phyloP scores from a whole-genome alignment of 2,113 vertebrate genomes.

The Eleginops maclovinus region DNA sequence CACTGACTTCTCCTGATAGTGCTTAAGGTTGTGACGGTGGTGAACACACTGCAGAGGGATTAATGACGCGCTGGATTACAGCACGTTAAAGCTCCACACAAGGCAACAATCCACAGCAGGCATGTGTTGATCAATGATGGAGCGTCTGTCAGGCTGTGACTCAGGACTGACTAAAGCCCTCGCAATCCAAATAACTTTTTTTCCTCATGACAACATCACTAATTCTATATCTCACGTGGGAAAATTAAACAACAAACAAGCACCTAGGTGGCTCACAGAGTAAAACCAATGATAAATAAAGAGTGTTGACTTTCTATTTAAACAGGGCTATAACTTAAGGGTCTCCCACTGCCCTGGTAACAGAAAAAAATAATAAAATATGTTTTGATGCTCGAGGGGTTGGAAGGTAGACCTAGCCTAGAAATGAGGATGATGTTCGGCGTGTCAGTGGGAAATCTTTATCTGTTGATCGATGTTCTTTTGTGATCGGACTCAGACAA shows the following conservation, averaged over 20 bases:
- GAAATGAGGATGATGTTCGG: too few relatives aligned
- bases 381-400: too few relatives aligned
- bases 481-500: too few relatives aligned
- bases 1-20: neutral
- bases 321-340: too few relatives aligned
- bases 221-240: neutral
- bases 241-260: neutral
- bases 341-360: too few relatives aligned
- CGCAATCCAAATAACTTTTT: neutral
- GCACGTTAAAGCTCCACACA: constrained; percentile 14
- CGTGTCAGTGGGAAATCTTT: too few relatives aligned
- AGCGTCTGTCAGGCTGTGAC: constrained; percentile 30
- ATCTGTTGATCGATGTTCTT: too few relatives aligned
- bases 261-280: neutral
- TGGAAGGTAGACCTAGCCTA: too few relatives aligned
- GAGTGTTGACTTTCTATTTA: too few relatives aligned
- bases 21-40: constrained; percentile 26
- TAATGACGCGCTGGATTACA: constrained; percentile 63
- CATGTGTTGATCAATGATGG: constrained; percentile 77
- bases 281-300: too few relatives aligned
- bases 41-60: constrained; percentile 35
- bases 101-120: constrained; percentile 12
- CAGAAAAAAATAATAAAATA: too few relatives aligned
- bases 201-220: neutral
- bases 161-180: neutral